Base-by-base conservation (phyloP, 2,797 vertebrate genomes). In the Myotis daubentonii region DNA sequence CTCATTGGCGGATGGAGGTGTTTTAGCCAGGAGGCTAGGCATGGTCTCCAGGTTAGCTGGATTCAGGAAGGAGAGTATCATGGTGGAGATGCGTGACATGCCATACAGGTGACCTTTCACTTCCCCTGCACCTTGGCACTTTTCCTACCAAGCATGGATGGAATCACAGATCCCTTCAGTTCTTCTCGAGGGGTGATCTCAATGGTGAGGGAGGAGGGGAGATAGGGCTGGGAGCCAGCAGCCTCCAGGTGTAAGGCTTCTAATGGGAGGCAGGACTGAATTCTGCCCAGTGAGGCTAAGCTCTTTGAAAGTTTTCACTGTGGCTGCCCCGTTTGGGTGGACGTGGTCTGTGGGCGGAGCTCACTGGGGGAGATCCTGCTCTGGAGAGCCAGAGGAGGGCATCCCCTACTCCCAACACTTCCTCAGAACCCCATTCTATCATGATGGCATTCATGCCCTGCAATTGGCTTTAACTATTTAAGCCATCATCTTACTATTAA, bases 401-500 rank as follows among this genome's bases (percentile, higher is more conserved):
- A 51, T 13, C 36, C 30, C 16, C 8, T 19, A 13, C 8, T 4
- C 57, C 19, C 23, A 78, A 1, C 1, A 66, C 62, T 72, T 76
- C 22, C 47, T 44, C 28, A 36, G 60, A 74, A 30, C 5, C n/a
- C 70, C 30, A 70, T 3, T 8, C 4, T 19, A 9, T 22, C 15
- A 23, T 13, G 47, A 79, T 33, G 17, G 8, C 41, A 33, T 44
- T 87, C 44, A 68, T 25, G 70, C 4, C 28, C 10, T 30, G 5
- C 71, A 65, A n/a, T 15, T 49, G 84, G 25, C 30, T 82, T 81
- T 83, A 75, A 44, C 66, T 23, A 86, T 36, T 44, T 65, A 84
- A 93, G 33, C 22, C 10, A 10, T 51, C 5, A 41, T n/a, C 49
- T 49, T 60, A 70, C 25, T 33, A 17, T 84, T 87, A 41, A 17